Conservation (phyloP, 2,113 vertebrate species). For the Gadus chalcogrammus region DNA sequence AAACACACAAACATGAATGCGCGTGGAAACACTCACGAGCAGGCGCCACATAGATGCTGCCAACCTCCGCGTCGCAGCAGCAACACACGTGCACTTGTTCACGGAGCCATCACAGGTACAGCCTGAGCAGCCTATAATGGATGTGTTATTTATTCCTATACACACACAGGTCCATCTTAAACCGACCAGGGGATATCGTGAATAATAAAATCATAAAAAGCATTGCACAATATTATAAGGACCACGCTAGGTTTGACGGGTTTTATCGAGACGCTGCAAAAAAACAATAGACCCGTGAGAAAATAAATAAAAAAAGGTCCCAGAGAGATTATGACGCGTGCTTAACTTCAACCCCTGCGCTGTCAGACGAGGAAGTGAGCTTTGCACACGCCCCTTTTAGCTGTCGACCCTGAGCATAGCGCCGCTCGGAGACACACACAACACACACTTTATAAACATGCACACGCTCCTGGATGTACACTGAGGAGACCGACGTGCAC, state of each 20-base stretch:
- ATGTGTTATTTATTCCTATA: too few species aligned
- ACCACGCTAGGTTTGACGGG: neutral
- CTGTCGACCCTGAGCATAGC: conserved; percentile 31
- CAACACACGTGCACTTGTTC: too few species aligned
- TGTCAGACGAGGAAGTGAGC: conserved; percentile 64
- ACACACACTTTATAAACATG: conserved; percentile 39
- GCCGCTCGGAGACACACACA: conserved; percentile 29
- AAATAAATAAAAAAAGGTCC: neutral
- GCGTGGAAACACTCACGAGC: neutral
- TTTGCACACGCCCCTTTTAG: conserved; percentile 53
- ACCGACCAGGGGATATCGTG: neutral
- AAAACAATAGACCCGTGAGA: neutral
- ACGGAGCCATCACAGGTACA: too few species aligned
- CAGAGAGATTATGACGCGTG: conserved; percentile 43
- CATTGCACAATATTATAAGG: too few species aligned
- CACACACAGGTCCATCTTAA: neutral
- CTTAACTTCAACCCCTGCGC: conserved; percentile 39
- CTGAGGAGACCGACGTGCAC: conserved; percentile 17
- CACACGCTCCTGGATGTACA: conserved; percentile 29
- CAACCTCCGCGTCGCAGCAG: neutral
- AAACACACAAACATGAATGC: too few species aligned
- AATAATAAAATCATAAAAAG: neutral
- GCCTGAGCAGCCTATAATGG: too few species aligned
- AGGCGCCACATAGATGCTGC: neutral
- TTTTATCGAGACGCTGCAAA: neutral